Percentiles rank a stretch among this genome's conserved stretches.
phyloP scores from a whole-genome alignment of 2,797 vertebrate species.

The Danio choprae region DNA sequence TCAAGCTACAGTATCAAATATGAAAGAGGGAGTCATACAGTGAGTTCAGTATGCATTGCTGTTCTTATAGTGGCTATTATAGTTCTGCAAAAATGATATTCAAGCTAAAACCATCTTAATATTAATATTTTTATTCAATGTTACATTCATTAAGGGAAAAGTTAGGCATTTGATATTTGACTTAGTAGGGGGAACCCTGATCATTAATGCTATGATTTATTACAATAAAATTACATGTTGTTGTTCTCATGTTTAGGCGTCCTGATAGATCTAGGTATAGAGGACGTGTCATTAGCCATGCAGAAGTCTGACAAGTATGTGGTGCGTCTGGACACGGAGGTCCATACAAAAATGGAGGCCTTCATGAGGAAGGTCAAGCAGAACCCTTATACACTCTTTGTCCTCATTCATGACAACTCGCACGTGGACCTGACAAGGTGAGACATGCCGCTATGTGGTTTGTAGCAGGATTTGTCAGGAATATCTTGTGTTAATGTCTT shows the following conservation, averaged over 20 bases:
- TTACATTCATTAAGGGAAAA: too few relatives aligned
- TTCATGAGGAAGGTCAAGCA: slow-evolving; percentile 96
- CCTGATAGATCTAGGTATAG: slow-evolving; percentile 93
- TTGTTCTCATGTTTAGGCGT: slow-evolving; percentile 82
- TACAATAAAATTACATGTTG: background rate
- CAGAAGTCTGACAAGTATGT: slow-evolving; percentile 94
- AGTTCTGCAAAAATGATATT: too few relatives aligned
- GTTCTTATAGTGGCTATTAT: too few relatives aligned
- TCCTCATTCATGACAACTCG: slow-evolving; percentile 96
- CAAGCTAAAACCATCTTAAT: too few relatives aligned
- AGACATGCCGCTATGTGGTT: background rate
- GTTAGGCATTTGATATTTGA: too few relatives aligned
- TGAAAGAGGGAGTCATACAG: too few relatives aligned
- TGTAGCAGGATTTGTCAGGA: background rate
- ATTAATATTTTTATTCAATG: too few relatives aligned
- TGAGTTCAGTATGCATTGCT: too few relatives aligned
- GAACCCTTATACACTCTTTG: slow-evolving; percentile 96
- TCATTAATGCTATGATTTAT: too few relatives aligned
- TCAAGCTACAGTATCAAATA: too few relatives aligned
- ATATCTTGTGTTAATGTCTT: background rate
- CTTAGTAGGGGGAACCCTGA: too few relatives aligned
- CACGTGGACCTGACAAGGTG: slow-evolving; percentile 96
- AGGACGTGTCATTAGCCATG: slow-evolving; percentile 82
- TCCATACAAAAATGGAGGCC: slow-evolving; percentile 92
- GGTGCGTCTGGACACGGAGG: slow-evolving; percentile 90